Evolutionary conservation across 2,888 invertebrate species (phyloP).

Genomic region (Cordylochernes scorpioides): DNA sequence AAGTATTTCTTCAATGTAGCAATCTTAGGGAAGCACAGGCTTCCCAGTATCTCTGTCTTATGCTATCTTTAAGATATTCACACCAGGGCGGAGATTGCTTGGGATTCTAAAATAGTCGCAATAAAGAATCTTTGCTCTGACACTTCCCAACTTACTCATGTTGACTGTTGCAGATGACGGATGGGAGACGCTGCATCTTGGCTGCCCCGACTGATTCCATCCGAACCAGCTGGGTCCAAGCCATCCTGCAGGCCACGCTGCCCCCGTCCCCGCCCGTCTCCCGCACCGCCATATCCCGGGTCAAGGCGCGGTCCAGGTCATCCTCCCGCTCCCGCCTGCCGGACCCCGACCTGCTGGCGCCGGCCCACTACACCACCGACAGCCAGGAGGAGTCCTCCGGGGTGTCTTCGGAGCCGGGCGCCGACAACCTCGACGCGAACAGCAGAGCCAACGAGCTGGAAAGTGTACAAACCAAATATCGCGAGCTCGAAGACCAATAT

Average conservation of each 20-base stretch:
- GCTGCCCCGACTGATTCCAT: constrained; percentile 75
- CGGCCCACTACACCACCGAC: constrained; percentile 32
- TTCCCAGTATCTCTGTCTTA: too few species aligned
- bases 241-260: constrained; percentile 44
- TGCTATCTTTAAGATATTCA: too few species aligned
- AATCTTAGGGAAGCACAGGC: too few species aligned
- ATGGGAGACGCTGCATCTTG: constrained; percentile 45
- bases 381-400: not conserved
- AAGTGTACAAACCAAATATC: too few species aligned
- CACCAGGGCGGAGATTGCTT: too few species aligned
- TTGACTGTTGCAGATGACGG: constrained; percentile 45
- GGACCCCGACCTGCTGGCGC: constrained; percentile 29
- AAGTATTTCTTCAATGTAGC: too few species aligned
- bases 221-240: constrained; percentile 67
- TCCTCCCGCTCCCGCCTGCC: constrained; percentile 18
- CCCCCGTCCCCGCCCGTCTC: constrained; percentile 39
- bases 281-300: constrained; percentile 33
- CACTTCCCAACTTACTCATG: too few species aligned
- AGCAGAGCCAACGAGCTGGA: not conserved
- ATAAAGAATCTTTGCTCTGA: too few species aligned
- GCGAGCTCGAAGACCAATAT: too few species aligned
- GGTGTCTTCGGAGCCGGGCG: not conserved
- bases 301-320: constrained; percentile 33
- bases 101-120: too few species aligned
- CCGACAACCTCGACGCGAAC: not conserved